A percentile compares a stretch with the other conserved stretches of the same genome.
Conservation (phyloP, 2,888 invertebrate species). For the Synergus itoensis region DNA sequence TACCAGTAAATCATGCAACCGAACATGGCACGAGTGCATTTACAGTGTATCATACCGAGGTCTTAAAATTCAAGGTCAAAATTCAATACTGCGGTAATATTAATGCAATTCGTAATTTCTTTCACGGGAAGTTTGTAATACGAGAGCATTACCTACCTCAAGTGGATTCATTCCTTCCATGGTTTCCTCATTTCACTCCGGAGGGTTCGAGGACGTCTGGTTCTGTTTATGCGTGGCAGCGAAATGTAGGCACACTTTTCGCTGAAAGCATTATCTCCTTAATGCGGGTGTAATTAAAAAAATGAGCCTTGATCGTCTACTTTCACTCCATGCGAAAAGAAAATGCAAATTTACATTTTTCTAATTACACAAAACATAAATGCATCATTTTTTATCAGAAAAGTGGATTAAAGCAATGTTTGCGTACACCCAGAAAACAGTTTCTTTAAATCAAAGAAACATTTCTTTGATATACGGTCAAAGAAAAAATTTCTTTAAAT, state of each 20-base stretch:
- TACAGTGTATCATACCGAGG: slow-evolving; percentile 18
- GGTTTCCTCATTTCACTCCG: slow-evolving; percentile 47
- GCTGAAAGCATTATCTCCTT: not conserved
- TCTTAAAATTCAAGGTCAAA: slow-evolving; percentile 32
- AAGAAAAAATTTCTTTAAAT: no score
- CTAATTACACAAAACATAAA: no score
- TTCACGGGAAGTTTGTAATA: slow-evolving; percentile 25
- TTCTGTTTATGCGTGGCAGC: slow-evolving; percentile 11
- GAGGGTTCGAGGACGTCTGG: slow-evolving; percentile 44
- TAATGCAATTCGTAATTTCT: slow-evolving; percentile 23
- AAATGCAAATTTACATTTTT: no score
- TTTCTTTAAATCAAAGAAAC: no score
- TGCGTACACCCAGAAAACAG: no score
- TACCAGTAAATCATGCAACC: slow-evolving; percentile 9
- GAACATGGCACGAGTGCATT: not conserved
- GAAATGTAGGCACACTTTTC: not conserved
- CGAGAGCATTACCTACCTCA: slow-evolving; percentile 47
- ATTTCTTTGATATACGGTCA: no score
- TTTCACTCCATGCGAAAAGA: not conserved
- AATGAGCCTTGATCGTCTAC: not conserved
- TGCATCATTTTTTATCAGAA: no score
- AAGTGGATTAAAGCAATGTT: no score
- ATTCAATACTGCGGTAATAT: slow-evolving; percentile 30
- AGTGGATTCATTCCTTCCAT: slow-evolving; percentile 36
- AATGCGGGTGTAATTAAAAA: not conserved